Evolutionary conservation across 2,113 vertebrate genomes (phyloP).

Genomic region (Heterotilapia buettikoferi): DNA sequence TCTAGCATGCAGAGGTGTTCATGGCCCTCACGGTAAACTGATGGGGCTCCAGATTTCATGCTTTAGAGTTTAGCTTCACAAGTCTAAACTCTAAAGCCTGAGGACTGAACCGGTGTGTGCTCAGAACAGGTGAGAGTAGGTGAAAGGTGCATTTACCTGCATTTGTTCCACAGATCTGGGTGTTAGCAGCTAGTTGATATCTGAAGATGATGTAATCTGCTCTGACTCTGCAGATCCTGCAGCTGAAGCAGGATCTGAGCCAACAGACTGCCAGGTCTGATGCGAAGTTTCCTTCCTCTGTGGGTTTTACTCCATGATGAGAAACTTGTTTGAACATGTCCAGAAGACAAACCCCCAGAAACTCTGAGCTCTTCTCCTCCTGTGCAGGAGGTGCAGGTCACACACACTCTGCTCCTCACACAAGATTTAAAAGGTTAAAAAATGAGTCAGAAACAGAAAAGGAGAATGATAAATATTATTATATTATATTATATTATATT

Average conservation of each 20-base stretch:
- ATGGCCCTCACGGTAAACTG: not conserved
- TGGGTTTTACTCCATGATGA: not conserved
- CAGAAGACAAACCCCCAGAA: not conserved
- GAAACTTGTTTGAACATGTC: not conserved
- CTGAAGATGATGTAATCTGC: not conserved
- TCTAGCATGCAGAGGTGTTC: not conserved
- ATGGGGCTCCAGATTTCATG: not conserved
- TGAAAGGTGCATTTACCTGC: not conserved
- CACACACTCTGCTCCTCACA: not conserved
- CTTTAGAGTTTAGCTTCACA: not conserved
- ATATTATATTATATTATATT: not conserved
- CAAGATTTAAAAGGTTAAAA: not conserved
- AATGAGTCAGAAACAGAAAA: not conserved
- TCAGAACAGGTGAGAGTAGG: not conserved
- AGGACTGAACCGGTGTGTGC: not conserved
- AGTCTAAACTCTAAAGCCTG: not conserved
- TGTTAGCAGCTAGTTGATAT: not conserved
- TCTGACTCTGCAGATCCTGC: not conserved
- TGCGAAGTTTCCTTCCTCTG: not conserved
- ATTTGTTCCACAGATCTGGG: not conserved
- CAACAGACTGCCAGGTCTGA: not conserved
- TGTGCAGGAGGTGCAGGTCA: not conserved
- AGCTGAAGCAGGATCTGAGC: not conserved
- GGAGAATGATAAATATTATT: not conserved
- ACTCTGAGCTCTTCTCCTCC: not conserved